Evolutionary conservation across 2,888 invertebrate species (phyloP), one percentile per base, ranked within the genome.

Genomic region (Tyria jacobaeae): DNA sequence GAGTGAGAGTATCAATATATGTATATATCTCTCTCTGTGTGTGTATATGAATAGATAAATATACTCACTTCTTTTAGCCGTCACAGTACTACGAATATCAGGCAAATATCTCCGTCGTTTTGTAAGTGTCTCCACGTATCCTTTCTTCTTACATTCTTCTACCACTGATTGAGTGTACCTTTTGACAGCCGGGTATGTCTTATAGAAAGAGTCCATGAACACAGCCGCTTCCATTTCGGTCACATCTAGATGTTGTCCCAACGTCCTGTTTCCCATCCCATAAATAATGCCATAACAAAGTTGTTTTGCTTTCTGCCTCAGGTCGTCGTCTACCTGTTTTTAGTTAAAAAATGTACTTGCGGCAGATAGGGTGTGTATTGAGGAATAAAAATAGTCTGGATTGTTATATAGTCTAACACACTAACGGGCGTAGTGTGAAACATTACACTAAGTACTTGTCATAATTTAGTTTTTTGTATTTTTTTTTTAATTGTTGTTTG

Each of bases 261-360:
- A 92, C 0, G 97, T 95, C 80, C 95, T 97, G 63, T 95, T 94
- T 2, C 99, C 98, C 96, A 99, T 99, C 9, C 99, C 99, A 87
- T 99, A 99, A 62, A 99, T 96, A 80, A 99, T 98, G 7, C 98
- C 99, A 89, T 99, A 99, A 85, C 98, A 98, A 35, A 99, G 95
- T 90, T 98, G 96, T 88, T 99, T 99, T 5, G 98, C 97, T 81
- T 97, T 96, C 81, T 98, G 97, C 51, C 99, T 95, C 75, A 97
- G 94, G 62, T 95, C 95, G 60, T 96, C 96, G 44, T 96, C 96
- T 0, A 99, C 96, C 95, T 68, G 66, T 59, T 66, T 64, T 44
- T n/a, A n/a, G n/a, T n/a, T n/a, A n/a, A n/a, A n/a, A n/a, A n/a
- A n/a, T n/a, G n/a, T n/a, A n/a, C n/a, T n/a, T n/a, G n/a, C n/a